Base-by-base conservation (phyloP, 2,113 vertebrate genomes). In the Brienomyrus longianalis region DNA sequence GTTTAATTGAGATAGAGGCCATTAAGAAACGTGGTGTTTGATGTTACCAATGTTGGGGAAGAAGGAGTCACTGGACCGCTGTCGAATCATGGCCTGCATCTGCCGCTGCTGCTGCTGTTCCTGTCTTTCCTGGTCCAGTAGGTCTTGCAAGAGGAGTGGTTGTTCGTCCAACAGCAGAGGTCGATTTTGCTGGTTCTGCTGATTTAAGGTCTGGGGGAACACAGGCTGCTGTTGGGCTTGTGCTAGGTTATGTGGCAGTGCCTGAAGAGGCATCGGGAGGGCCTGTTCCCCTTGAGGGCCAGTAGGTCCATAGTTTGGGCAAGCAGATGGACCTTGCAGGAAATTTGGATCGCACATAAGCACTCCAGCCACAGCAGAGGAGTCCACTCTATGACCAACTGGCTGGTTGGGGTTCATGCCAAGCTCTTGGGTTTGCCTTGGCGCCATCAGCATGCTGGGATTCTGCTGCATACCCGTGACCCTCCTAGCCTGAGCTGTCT, bases 91-190 rank as follows among this genome's bases (percentile, higher is more conserved):
- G 43, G 97, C 96, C 94, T 99, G 98, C 98, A 99, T 99, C 93
- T 99, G 98, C 59, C 97, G 95, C 90, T 99, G 98, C 92, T 99
- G 98, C 92, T 98, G 98, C 93, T 99, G 98, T 89, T 99, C 98
- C 88, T 99, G 97, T 5, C 98, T 95, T 92, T 99, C 98, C 92
- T 99, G 98, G 93, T 99, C 98, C 94, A 99, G 92, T 56, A 99
- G 97, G 52, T 99, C 98, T 94, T 99, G 98, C 56, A 99, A 95
- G 48, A 99, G 97, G 2, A 99, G 97, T 0, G 98, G 98, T 93
- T 99, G 98, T 3, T 99, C 98, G 47, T 99, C 98, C 21, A 99
- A 92, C 3, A 99, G 96, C 21, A 99, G 95, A 0, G 97, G 96
- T 86, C 98, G 95, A 56, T 93, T 92, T 92, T 96, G 94, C 48